Conservation (phyloP, 2,888 invertebrate species). For the Venusia cambrica region DNA sequence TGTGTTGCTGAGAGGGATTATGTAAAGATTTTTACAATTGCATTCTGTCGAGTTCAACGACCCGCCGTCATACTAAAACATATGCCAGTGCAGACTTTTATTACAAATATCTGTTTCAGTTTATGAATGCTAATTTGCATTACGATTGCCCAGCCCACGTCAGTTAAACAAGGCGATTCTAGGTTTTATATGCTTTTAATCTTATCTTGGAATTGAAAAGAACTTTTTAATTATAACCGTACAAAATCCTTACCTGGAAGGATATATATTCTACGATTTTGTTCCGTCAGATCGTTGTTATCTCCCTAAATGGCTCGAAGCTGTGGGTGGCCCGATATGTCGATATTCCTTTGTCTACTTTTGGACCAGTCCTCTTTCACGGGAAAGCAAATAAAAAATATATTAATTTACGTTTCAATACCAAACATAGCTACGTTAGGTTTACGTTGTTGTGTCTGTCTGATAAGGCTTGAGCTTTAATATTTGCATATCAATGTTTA, state of each 20-base stretch:
- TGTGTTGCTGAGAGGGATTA: slow-evolving; percentile 40
- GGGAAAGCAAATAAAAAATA: no score
- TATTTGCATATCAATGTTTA: slow-evolving; percentile 24
- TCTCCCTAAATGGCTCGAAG: no score
- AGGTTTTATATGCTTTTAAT: background rate
- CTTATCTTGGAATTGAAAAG: no score
- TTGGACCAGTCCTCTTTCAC: no score
- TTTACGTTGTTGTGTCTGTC: slow-evolving; percentile 18
- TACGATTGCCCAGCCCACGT: slow-evolving; percentile 22
- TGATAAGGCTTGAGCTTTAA: slow-evolving; percentile 19
- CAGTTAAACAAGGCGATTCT: slow-evolving; percentile 7
- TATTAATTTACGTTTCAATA: no score
- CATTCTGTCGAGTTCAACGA: slow-evolving; percentile 33
- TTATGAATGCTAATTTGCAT: slow-evolving; percentile 27
- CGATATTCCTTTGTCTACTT: no score
- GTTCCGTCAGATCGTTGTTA: no score
- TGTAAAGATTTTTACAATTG: slow-evolving; percentile 44
- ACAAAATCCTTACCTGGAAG: no score
- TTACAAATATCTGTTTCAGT: slow-evolving; percentile 26
- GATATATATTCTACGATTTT: no score
- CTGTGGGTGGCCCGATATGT: no score
- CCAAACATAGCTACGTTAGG: no score
- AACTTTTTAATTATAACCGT: no score
- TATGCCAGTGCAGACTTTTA: slow-evolving; percentile 27
- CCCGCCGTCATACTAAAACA: slow-evolving; percentile 29